Evolutionary conservation across 2,888 invertebrate genomes (phyloP).

Genomic region (Eurois occulta): DNA sequence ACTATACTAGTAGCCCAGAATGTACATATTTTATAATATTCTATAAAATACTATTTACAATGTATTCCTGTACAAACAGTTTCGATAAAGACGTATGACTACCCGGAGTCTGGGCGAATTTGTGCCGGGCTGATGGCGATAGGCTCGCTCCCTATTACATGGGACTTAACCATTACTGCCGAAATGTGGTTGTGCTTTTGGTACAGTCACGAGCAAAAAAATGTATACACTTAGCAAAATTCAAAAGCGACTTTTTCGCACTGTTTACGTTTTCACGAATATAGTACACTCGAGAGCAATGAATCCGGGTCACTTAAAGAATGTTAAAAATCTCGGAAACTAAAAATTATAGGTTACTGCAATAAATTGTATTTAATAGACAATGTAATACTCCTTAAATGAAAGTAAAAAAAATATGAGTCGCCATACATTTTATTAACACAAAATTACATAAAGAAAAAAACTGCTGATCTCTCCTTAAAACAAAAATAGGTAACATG

Average conservation of each 20-base stretch:
- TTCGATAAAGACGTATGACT: not conserved
- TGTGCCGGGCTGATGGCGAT: not conserved
- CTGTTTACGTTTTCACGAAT: not conserved
- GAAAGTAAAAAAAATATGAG: no score
- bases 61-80: not conserved
- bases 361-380: no score
- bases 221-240: not conserved
- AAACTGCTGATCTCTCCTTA: no score
- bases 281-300: no score
- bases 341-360: no score
- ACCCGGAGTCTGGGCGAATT: not conserved
- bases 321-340: no score
- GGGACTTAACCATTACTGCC: not conserved
- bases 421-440: no score
- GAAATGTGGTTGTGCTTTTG: not conserved
- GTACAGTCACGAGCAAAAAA: not conserved
- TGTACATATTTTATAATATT: not conserved
- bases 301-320: no score
- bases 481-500: no score
- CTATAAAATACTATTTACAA: not conserved
- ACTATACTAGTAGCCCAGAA: constrained; percentile 13
- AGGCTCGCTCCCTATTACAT: not conserved
- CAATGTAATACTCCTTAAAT: no score
- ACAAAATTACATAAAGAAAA: no score
- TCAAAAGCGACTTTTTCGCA: not conserved